Evolutionary conservation across 2,888 invertebrate genomes (phyloP).

Genomic region (Macrophya annulata): DNA sequence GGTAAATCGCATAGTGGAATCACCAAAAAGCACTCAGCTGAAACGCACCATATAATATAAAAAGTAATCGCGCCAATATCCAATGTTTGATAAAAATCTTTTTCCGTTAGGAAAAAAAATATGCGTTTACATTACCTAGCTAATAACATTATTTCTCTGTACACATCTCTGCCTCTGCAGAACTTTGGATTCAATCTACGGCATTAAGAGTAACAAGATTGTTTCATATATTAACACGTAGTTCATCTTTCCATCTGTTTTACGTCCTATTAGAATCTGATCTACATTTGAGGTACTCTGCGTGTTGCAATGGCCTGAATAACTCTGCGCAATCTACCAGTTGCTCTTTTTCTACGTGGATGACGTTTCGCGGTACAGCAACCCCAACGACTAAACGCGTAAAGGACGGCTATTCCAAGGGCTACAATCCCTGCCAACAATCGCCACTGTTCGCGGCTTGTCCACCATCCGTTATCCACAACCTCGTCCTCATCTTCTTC

Average conservation of each 20-base stretch:
- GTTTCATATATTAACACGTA: neutral
- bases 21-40: conserved; percentile 2
- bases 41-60: conserved; percentile 6
- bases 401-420: conserved; percentile 67
- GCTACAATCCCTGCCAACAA: conserved; percentile 68
- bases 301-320: conserved; percentile 76
- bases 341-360: conserved; percentile 74
- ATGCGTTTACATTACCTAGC: conserved; percentile 11
- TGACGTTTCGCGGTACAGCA: conserved; percentile 71
- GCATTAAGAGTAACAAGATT: neutral
- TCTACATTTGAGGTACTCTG: conserved; percentile 75
- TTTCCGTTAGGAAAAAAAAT: neutral
- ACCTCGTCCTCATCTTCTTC: conserved; percentile 59
- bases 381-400: conserved; percentile 71
- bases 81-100: neutral
- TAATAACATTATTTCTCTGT: conserved; percentile 18
- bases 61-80: conserved; percentile 27
- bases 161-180: neutral
- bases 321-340: conserved; percentile 75
- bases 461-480: conserved; percentile 60
- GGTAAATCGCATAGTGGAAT: neutral
- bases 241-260: neutral
- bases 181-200: conserved; percentile 11
- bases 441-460: conserved; percentile 67
- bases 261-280: conserved; percentile 13